Conservation (phyloP, 2,113 vertebrate species). For the Bubo blakistoni region DNA sequence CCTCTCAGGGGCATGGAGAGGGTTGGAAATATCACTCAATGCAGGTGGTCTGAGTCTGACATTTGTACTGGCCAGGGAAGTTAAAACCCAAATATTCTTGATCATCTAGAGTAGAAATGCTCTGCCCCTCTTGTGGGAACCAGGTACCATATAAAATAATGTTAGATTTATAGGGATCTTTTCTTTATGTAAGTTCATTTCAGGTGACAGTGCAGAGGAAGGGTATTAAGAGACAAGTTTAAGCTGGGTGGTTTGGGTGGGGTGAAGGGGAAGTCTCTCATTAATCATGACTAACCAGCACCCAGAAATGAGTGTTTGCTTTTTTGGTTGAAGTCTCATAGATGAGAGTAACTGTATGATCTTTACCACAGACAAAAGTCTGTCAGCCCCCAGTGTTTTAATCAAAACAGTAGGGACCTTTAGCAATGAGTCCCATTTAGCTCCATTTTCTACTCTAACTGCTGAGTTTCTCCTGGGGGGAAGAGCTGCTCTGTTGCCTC, state of each 20-base stretch:
- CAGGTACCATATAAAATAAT: background rate
- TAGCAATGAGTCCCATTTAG: background rate
- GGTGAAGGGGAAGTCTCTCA: background rate
- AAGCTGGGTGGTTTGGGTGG: background rate
- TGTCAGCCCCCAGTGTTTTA: background rate
- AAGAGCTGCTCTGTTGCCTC: background rate
- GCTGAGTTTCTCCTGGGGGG: background rate
- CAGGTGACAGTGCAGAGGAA: background rate
- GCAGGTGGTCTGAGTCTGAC: background rate
- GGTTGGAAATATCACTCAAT: background rate
- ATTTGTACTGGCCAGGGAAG: background rate
- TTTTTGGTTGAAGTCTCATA: background rate
- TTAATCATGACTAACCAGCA: background rate
- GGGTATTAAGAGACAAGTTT: background rate
- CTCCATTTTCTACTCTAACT: background rate
- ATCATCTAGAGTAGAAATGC: background rate
- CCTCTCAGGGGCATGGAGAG: background rate
- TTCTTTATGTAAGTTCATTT: background rate
- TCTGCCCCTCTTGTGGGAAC: background rate
- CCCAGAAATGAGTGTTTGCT: background rate
- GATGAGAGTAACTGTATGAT: background rate
- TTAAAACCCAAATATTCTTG: background rate
- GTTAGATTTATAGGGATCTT: background rate
- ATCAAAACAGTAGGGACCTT: slow-evolving; percentile 13
- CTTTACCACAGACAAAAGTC: background rate